These are phyloP conservation scores for Manacus vitellinus DNA, from an alignment of 2,113 vertebrate species.

Conservation along the genomic window DNA sequence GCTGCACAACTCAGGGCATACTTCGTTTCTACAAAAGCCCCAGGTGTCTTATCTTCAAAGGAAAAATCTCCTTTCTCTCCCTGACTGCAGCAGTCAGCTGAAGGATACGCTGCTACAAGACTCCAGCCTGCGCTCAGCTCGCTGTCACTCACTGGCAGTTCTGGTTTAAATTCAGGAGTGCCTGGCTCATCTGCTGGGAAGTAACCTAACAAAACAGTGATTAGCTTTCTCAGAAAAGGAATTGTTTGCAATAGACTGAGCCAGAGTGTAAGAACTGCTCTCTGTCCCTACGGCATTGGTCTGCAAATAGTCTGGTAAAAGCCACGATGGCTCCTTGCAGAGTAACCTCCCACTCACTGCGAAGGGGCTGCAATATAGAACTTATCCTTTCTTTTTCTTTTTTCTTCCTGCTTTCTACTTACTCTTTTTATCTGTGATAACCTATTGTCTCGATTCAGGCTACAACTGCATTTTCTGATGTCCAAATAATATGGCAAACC, in stretches of 20 bases:
- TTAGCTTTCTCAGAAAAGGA: not conserved
- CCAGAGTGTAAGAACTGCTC: not conserved
- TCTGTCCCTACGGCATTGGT: not conserved
- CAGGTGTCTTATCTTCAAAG: conserved; percentile 39
- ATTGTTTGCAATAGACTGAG: not conserved
- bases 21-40: not conserved
- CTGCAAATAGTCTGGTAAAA: not conserved
- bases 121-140: not conserved
- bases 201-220: not conserved
- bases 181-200: not conserved
- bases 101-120: conserved; percentile 7
- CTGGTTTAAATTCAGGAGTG: not conserved
- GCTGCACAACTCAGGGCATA: not conserved
- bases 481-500: not conserved
- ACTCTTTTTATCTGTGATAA: not conserved
- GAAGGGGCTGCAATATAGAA: not conserved
- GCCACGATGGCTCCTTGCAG: not conserved
- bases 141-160: not conserved
- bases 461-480: not conserved
- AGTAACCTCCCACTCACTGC: not conserved
- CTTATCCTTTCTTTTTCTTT: not conserved
- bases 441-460: not conserved
- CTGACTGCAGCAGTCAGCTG: not conserved
- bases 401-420: not conserved
- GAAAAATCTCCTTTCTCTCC: not conserved